phyloP scores from a whole-genome alignment of 2,113 vertebrate species.

The Dasyurus viverrinus region DNA sequence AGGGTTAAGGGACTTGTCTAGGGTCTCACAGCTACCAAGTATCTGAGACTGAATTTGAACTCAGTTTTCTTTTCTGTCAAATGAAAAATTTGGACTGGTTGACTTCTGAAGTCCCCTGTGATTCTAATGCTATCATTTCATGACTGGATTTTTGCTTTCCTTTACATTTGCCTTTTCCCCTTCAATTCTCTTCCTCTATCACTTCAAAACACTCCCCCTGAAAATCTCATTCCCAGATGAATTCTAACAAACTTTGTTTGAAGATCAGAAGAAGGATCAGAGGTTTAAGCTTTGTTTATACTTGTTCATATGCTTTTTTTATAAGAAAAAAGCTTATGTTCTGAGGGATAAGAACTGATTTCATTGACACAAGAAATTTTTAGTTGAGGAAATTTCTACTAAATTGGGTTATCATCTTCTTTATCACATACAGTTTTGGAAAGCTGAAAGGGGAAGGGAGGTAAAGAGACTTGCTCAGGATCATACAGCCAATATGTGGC shows the following conservation, averaged over 20 bases:
- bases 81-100: background rate
- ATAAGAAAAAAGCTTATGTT: background rate
- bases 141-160: background rate
- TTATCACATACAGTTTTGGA: background rate
- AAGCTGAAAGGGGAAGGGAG: background rate
- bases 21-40: background rate
- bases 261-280: background rate
- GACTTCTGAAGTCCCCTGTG: background rate
- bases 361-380: background rate
- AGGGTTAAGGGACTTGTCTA: too few species aligned
- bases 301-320: background rate
- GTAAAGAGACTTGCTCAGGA: background rate
- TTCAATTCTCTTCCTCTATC: background rate
- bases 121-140: background rate
- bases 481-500: background rate
- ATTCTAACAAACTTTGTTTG: background rate
- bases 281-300: background rate
- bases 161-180: background rate
- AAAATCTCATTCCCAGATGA: background rate
- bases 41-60: background rate
- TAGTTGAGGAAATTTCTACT: background rate
- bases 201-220: background rate
- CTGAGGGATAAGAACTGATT: background rate
- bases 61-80: background rate
- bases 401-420: background rate